These are phyloP conservation scores for Hippopotamus amphibius DNA, from an alignment of 2,113 vertebrate species.

Conservation along the genomic window DNA sequence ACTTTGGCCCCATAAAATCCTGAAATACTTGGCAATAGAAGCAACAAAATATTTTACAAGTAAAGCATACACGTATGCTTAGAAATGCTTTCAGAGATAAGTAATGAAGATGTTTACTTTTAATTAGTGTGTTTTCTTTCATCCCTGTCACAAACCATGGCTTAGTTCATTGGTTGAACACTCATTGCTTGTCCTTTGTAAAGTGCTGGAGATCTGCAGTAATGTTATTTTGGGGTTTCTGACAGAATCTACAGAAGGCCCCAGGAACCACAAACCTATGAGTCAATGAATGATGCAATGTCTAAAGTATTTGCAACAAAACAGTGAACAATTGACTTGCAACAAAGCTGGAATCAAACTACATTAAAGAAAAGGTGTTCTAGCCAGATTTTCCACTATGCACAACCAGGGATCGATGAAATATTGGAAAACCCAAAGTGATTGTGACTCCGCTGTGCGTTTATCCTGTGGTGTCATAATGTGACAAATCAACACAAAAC, in stretches of 20 bases:
- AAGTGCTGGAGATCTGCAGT: slow-evolving; percentile 61
- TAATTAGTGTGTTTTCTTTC: slow-evolving; percentile 71
- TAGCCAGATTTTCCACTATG: background rate
- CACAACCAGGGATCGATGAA: slow-evolving; percentile 20
- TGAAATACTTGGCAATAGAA: slow-evolving; percentile 66
- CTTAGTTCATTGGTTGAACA: slow-evolving; percentile 69
- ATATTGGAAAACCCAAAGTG: slow-evolving; percentile 54
- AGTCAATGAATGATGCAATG: background rate
- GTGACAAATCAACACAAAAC: slow-evolving; percentile 52
- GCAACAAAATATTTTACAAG: slow-evolving; percentile 71
- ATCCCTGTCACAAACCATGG: slow-evolving; percentile 62
- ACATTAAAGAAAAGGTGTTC: slow-evolving; percentile 37
- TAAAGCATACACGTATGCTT: slow-evolving; percentile 63
- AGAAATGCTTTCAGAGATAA: slow-evolving; percentile 72
- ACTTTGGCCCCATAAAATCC: slow-evolving; percentile 78
- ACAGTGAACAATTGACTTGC: slow-evolving; percentile 56
- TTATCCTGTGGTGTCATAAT: background rate
- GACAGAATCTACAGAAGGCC: slow-evolving; percentile 55
- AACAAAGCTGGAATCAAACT: slow-evolving; percentile 61
- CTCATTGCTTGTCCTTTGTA: slow-evolving; percentile 54
- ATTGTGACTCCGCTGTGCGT: background rate
- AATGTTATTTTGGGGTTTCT: slow-evolving; percentile 66
- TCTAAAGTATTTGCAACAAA: slow-evolving; percentile 51
- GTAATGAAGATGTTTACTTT: slow-evolving; percentile 67
- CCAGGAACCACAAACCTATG: slow-evolving; percentile 61